Conservation (phyloP, 2,888 invertebrate genomes). For the Aromia moschata region DNA sequence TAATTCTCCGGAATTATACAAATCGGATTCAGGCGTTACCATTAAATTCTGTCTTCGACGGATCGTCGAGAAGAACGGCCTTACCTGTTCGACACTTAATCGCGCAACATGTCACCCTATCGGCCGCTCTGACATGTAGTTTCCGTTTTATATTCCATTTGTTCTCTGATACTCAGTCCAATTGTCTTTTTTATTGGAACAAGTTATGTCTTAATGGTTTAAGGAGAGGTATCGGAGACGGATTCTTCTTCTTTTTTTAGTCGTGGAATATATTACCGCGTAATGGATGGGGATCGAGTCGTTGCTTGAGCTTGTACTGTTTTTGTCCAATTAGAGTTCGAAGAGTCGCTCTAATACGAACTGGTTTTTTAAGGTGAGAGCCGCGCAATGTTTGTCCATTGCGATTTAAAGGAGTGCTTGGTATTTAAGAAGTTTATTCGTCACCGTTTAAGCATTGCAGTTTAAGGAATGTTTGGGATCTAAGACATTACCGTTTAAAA, state of each 20-base stretch:
- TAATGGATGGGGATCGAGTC: neutral
- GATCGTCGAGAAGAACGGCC: conserved; percentile 16
- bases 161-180: conserved; percentile 11
- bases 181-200: conserved; percentile 15
- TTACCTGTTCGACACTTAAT: conserved; percentile 26
- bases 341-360: neutral
- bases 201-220: conserved; percentile 11
- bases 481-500: too few species aligned
- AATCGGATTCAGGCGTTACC: conserved; percentile 30
- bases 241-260: neutral
- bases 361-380: neutral
- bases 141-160: conserved; percentile 19
- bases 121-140: conserved; percentile 22
- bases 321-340: neutral
- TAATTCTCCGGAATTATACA: conserved; percentile 31
- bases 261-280: neutral
- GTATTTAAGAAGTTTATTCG: too few species aligned
- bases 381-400: too few species aligned
- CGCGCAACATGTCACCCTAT: conserved; percentile 24
- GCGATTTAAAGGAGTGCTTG: too few species aligned
- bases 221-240: conserved; percentile 4
- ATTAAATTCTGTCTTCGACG: conserved; percentile 24
- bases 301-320: neutral
- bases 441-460: too few species aligned
- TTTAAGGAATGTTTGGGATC: too few species aligned